These are phyloP conservation scores for Phodopus roborovskii DNA, from an alignment of 2,113 vertebrate species.

Conservation along the genomic window DNA sequence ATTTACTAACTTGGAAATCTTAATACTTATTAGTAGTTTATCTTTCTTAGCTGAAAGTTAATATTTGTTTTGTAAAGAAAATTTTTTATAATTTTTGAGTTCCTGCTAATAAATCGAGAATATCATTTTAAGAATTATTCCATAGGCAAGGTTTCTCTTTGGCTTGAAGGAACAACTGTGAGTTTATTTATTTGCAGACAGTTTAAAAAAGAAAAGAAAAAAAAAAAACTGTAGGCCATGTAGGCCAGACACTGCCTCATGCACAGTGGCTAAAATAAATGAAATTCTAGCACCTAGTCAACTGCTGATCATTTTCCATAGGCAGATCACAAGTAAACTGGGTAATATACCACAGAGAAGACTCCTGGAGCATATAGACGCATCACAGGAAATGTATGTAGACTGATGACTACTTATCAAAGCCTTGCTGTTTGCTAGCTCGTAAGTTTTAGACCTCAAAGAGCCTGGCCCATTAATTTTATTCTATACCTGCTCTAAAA, in stretches of 20 bases:
- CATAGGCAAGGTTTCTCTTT: not conserved
- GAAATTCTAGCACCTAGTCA: not conserved
- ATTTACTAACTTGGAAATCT: not conserved
- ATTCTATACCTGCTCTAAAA: not conserved
- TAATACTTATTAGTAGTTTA: not conserved
- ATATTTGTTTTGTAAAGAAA: not conserved
- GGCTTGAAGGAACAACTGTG: not conserved
- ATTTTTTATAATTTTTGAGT: not conserved
- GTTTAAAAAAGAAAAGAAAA: no score
- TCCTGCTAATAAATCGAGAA: not conserved
- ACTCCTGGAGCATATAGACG: not conserved
- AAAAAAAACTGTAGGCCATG: no score
- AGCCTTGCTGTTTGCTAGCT: not conserved
- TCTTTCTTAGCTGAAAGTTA: not conserved
- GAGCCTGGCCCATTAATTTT: not conserved
- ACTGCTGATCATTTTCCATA: not conserved
- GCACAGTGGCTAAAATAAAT: not conserved
- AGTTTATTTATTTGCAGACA: not conserved
- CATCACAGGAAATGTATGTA: not conserved
- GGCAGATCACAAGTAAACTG: not conserved
- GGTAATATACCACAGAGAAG: not conserved
- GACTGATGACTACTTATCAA: not conserved
- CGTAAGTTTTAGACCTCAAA: not conserved
- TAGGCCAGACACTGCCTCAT: not conserved
- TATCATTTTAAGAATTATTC: not conserved